A percentile compares a stretch with the other conserved stretches of the same genome.
Evolutionary conservation across 2,113 vertebrate genomes (phyloP).

Genomic region (Aspidoscelis tigris): DNA sequence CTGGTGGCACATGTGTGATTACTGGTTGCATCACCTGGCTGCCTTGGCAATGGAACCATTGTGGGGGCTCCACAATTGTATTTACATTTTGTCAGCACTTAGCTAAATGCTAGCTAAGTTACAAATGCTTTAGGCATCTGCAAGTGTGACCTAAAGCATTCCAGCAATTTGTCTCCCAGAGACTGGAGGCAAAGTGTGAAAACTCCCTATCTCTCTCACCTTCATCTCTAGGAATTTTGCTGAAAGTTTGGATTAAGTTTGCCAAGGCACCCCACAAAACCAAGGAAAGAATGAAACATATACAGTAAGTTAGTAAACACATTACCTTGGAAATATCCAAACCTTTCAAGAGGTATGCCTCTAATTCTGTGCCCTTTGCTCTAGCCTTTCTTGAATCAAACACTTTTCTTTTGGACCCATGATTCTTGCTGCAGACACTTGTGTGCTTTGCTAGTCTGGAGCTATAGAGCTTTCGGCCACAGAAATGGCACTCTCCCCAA

Average conservation of each 20-base stretch:
- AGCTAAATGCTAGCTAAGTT: too few relatives aligned
- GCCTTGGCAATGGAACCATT: too few relatives aligned
- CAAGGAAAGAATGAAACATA: background rate
- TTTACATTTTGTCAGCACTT: too few relatives aligned
- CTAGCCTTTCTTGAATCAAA: conserved; percentile 82
- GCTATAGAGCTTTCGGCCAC: conserved; percentile 78
- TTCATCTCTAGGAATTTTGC: too few relatives aligned
- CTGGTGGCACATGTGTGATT: too few relatives aligned
- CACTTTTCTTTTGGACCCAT: conserved; percentile 76
- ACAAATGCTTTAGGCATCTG: too few relatives aligned
- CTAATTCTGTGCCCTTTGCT: conserved; percentile 81
- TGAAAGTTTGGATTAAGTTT: background rate
- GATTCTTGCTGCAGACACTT: conserved; percentile 77
- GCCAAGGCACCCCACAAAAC: background rate
- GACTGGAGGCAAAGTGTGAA: too few relatives aligned
- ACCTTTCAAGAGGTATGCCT: conserved; percentile 76
- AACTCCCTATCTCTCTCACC: too few relatives aligned
- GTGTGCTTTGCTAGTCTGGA: conserved; percentile 81
- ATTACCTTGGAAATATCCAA: conserved; percentile 76
- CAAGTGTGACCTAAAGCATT: too few relatives aligned
- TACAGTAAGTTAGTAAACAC: background rate
- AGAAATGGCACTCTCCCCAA: conserved; percentile 78
- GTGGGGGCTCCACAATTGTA: too few relatives aligned
- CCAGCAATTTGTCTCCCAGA: too few relatives aligned
- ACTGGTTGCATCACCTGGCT: too few relatives aligned